phyloP scores from a whole-genome alignment of 2,888 invertebrate species.

The Alsophila aescularia region DNA sequence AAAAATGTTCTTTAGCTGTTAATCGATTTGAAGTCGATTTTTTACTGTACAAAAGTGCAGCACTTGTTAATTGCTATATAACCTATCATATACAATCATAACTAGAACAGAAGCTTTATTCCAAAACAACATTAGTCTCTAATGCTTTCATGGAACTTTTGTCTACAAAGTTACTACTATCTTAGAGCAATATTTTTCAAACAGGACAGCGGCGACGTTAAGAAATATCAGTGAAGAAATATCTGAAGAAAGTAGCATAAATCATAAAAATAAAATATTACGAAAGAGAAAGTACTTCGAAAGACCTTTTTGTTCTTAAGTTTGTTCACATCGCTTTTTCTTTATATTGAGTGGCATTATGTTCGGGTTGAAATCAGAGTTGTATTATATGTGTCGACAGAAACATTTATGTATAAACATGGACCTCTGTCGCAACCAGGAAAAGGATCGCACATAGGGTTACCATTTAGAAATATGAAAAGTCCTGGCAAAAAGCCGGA shows the following conservation, averaged over 20 bases:
- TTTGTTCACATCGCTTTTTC: constrained; percentile 5
- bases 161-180: constrained; percentile 13
- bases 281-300: constrained; percentile 10
- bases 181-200: constrained; percentile 10
- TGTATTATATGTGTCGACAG: neutral
- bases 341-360: neutral
- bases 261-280: constrained; percentile 10
- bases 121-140: neutral
- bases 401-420: no score
- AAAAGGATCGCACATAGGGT: no score
- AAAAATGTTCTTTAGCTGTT: no score
- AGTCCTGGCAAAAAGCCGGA: no score
- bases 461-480: no score
- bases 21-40: no score
- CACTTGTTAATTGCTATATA: no score
- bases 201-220: constrained; percentile 9
- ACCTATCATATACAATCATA: no score
- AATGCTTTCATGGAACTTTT: constrained; percentile 6
- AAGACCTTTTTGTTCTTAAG: constrained; percentile 18
- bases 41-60: no score
- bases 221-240: constrained; percentile 14
- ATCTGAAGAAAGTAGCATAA: constrained; percentile 14
- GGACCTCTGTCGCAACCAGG: no score
- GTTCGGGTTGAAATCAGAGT: neutral
- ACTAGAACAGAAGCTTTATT: no score